Evolutionary conservation across 2,113 vertebrate genomes (phyloP), one percentile per base, ranked within the genome.

Genomic region (Trematomus loennbergii): DNA sequence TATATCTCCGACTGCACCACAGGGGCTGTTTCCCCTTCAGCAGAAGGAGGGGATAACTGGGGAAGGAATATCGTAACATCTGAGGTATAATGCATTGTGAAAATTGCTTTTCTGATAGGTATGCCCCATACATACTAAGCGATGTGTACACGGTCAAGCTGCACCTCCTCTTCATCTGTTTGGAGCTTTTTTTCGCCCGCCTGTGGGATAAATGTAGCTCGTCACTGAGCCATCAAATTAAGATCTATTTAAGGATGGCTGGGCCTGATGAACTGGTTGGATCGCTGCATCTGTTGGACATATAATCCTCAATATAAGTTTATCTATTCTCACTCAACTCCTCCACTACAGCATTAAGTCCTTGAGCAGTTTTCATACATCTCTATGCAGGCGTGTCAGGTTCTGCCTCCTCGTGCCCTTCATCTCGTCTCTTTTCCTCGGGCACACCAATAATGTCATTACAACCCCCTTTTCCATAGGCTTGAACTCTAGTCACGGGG

Each of bases 21-120:
- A 2, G 89, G 89, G 84, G 70, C 90, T 72, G 85, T 84, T 93
- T 91, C 87, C 89, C 85, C 86, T 90, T 91, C 75, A 86, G 88
- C 80, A 58, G 70, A 72, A 91, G 82, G 78, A 85, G 66, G 60
- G 76, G 81, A 78, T 76, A 72, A 73, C 75, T 84, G 54, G 43
- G 65, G 64, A 86, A 82, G 64, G 72, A 78, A 85, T 85, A 92
- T 87, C 70, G 55, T 81, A 86, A 87, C 80, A 90, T 89, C 86
- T 60, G 77, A 84, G 77, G 52, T 82, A 81, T 66, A 78, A 82
- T 76, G 76, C 79, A 82, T 81, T 88, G 85, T 80, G 88, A 89
- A 92, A 93, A 94, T 88, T 88, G 89, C 87, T 88, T 94, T 92
- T 81, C 13, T 87, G 92, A 93, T 86, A 90, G 78, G 71, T 80